A percentile compares a stretch with the other conserved stretches of the same genome.
Conservation (phyloP, 2,113 vertebrate genomes). For the Melanostigma gelatinosum region DNA sequence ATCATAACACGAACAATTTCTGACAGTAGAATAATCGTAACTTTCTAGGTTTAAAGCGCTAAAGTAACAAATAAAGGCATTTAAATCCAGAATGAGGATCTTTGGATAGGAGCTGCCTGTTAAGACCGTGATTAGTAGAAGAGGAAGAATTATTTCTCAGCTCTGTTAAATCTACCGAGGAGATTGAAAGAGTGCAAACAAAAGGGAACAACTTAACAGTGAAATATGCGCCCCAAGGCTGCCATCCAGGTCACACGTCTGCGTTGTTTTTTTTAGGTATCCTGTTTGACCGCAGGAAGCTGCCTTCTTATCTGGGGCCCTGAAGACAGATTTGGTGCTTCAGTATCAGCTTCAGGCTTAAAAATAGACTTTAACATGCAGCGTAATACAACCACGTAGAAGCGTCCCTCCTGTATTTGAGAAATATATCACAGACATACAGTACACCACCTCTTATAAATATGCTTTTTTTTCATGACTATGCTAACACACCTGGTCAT, state of each 20-base stretch:
- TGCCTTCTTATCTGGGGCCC: background rate
- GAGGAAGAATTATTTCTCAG: background rate
- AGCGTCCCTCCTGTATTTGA: background rate
- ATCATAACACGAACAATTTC: background rate
- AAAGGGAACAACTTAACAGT: background rate
- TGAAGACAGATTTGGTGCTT: conserved; percentile 17
- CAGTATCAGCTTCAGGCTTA: background rate
- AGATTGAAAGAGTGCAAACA: background rate
- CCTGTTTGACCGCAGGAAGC: conserved; percentile 15
- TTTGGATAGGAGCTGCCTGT: background rate
- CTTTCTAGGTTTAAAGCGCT: background rate
- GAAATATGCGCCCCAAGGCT: background rate
- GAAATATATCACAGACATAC: background rate
- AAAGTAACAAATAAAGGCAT: background rate
- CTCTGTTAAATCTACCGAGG: background rate
- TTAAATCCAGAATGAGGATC: background rate
- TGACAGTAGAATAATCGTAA: background rate
- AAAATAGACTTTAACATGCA: conserved; percentile 3
- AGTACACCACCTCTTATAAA: background rate
- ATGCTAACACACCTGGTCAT: background rate
- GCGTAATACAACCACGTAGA: background rate
- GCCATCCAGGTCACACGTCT: background rate
- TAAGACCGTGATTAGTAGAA: background rate
- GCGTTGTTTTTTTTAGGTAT: background rate
- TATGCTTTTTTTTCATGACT: background rate